Evolutionary conservation across 2,888 invertebrate species (phyloP).

Genomic region (Perizoma flavofasciatum): DNA sequence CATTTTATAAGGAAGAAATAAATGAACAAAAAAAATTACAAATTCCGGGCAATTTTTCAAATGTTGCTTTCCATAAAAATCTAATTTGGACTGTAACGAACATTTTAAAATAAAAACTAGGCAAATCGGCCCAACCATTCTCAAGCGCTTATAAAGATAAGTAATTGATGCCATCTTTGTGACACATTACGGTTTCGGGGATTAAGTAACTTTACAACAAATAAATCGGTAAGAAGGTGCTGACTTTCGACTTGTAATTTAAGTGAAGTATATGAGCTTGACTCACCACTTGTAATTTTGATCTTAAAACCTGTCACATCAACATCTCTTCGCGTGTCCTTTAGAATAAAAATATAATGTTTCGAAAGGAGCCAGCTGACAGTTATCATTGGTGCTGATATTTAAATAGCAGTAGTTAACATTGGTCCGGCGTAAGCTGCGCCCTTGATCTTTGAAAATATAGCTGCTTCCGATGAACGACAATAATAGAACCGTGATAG

Average conservation of each 20-base stretch:
- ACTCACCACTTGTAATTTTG: no score
- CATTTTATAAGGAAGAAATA: no score
- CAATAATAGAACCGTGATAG: conserved; percentile 33
- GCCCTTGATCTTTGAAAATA: conserved; percentile 79
- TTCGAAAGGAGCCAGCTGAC: conserved; percentile 73
- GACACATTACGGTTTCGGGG: no score
- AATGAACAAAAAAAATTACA: no score
- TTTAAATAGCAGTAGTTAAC: conserved; percentile 84
- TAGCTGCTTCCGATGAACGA: conserved; percentile 76
- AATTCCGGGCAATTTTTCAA: no score
- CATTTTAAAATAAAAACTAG: no score
- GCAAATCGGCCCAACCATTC: no score
- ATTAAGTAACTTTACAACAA: background rate
- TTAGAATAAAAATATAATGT: conserved; percentile 66
- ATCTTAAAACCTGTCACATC: conserved; percentile 23
- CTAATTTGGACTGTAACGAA: no score
- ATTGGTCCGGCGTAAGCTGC: conserved; percentile 75
- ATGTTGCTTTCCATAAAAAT: no score
- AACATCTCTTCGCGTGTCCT: conserved; percentile 52
- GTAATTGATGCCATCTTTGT: no score
- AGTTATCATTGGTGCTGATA: conserved; percentile 65
- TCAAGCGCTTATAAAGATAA: no score
- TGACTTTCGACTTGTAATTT: conserved; percentile 9
- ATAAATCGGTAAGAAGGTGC: background rate
- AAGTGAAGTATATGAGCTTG: background rate